A percentile compares a stretch with the other conserved stretches of the same genome.
Evolutionary conservation across 2,888 invertebrate genomes (phyloP).

Genomic region (Acleris holmiana): DNA sequence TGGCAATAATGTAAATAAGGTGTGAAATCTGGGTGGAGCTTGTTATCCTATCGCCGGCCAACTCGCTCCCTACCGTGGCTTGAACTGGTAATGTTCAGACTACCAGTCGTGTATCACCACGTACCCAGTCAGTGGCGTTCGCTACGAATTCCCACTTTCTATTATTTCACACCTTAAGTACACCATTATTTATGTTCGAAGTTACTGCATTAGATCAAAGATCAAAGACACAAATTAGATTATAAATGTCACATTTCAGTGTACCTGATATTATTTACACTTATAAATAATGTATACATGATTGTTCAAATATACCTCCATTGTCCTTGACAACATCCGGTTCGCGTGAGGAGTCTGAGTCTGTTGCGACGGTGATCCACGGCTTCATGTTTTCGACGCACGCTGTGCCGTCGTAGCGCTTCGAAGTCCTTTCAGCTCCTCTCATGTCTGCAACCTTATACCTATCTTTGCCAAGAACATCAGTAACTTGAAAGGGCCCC

Average conservation of each 20-base stretch:
- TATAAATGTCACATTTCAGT: no score
- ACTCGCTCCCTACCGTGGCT: neutral
- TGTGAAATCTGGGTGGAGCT: neutral
- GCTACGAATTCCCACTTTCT: neutral
- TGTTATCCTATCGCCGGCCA: slow-evolving; percentile 3
- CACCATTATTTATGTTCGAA: neutral
- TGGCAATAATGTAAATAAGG: neutral
- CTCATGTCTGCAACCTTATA: slow-evolving; percentile 2
- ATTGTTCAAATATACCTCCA: neutral
- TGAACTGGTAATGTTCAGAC: neutral
- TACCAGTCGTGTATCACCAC: neutral
- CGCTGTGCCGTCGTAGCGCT: neutral
- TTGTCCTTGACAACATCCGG: slow-evolving; percentile 2
- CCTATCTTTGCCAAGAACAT: neutral
- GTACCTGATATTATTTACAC: no score
- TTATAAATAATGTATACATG: neutral
- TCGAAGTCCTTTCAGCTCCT: slow-evolving; percentile 2
- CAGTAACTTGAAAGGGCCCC: neutral
- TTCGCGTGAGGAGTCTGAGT: neutral
- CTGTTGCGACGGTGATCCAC: neutral
- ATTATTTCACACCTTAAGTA: neutral
- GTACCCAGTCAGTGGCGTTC: neutral
- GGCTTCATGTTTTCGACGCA: slow-evolving; percentile 13
- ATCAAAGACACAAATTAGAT: no score
- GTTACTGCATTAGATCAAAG: neutral